Percentiles rank a stretch among this genome's conserved stretches.
These are phyloP conservation scores for Lacerta bilineata DNA, from an alignment of 2,797 vertebrate genomes.

Conservation along the genomic window DNA sequence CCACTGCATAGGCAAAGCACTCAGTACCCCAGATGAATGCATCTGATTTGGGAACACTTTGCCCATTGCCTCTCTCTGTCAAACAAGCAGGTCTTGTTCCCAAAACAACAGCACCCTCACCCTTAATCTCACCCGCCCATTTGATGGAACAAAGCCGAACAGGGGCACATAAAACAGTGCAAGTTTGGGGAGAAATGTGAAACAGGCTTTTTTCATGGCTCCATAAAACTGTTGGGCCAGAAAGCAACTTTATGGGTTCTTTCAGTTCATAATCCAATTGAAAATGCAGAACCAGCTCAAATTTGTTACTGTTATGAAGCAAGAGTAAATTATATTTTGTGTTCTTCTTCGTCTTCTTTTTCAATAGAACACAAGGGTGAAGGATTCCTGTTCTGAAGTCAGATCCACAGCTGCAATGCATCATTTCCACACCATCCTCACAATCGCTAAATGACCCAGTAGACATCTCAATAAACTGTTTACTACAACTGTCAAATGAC, in stretches of 20 bases:
- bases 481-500: constrained; percentile 78
- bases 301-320: constrained; percentile 78
- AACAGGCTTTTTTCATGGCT: constrained; percentile 78
- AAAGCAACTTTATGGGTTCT: constrained; percentile 80
- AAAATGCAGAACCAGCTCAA: constrained; percentile 83
- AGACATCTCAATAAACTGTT: constrained; percentile 80
- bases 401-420: constrained; percentile 78
- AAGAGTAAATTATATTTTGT: constrained; percentile 83
- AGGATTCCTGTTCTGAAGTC: constrained; percentile 80
- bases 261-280: constrained; percentile 82
- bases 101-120: constrained; percentile 81
- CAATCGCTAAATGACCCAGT: constrained; percentile 73
- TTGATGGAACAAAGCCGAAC: constrained; percentile 79
- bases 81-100: constrained; percentile 74
- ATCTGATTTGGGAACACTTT: constrained; percentile 58
- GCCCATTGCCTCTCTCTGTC: constrained; percentile 44
- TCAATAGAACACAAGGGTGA: constrained; percentile 85
- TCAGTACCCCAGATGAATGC: constrained; percentile 70
- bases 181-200: constrained; percentile 78
- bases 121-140: constrained; percentile 84
- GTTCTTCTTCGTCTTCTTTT: constrained; percentile 62
- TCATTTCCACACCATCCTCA: constrained; percentile 75
- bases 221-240: constrained; percentile 91
- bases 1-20: constrained; percentile 80
- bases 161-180: constrained; percentile 79